Percentiles rank a stretch among this genome's conserved stretches.
Evolutionary conservation across 2,113 vertebrate genomes (phyloP).

Genomic region (Vulpes ferrilata): DNA sequence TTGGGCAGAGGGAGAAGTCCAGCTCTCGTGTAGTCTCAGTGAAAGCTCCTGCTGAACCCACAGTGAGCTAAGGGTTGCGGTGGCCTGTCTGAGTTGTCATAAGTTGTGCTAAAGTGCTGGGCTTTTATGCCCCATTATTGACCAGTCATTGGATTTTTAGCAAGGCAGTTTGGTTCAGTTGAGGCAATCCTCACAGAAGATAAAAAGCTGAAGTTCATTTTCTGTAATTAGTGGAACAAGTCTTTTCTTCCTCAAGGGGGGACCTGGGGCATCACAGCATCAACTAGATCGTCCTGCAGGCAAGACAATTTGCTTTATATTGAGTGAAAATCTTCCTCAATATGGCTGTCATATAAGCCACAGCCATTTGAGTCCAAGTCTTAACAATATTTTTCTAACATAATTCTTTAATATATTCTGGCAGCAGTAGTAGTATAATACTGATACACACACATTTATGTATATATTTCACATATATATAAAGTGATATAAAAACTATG

Average conservation of each 20-base stretch:
- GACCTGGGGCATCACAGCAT: neutral
- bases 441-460: neutral
- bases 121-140: neutral
- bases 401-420: neutral
- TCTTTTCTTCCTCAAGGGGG: neutral
- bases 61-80: neutral
- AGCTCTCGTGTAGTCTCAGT: fast-evolving
- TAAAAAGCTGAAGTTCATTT: neutral
- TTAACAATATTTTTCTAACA: neutral
- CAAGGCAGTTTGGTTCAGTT: neutral
- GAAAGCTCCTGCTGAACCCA: neutral
- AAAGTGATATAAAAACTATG: neutral
- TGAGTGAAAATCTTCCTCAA: neutral
- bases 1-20: neutral
- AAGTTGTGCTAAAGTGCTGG: neutral
- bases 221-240: neutral
- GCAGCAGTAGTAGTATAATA: neutral
- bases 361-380: neutral
- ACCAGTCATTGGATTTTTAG: neutral
- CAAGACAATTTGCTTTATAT: neutral
- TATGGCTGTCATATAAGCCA: neutral
- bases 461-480: neutral
- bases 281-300: neutral
- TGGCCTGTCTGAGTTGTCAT: neutral
- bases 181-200: neutral